These are phyloP conservation scores for Ochotona princeps DNA, from an alignment of 2,113 vertebrate genomes.

Conservation along the genomic window DNA sequence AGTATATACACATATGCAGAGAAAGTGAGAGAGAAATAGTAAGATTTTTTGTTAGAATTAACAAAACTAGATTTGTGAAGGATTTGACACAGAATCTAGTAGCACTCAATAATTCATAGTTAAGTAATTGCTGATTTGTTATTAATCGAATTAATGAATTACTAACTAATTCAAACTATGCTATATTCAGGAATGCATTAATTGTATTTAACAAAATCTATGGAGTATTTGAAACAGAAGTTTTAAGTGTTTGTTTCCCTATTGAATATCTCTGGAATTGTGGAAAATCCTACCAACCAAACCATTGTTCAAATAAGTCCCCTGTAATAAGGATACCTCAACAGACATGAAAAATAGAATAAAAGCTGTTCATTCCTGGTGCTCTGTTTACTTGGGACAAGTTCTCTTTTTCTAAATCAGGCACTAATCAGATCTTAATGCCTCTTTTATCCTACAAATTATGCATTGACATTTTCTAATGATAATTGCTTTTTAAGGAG, in stretches of 20 bases:
- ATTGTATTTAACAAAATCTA: not conserved
- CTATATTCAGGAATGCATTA: not conserved
- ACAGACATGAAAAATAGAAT: not conserved
- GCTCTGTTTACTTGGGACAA: not conserved
- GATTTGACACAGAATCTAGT: not conserved
- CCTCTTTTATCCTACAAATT: conserved; percentile 35
- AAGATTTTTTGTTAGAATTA: not conserved
- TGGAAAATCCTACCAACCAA: not conserved
- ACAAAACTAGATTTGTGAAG: conserved; percentile 7
- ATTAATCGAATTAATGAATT: not conserved
- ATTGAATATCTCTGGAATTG: not conserved
- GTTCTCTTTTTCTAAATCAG: not conserved
- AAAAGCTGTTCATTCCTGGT: not conserved
- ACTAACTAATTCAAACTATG: conserved; percentile 15
- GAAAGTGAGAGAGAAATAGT: not conserved
- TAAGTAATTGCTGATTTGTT: no score
- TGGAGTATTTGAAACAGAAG: conserved; percentile 14
- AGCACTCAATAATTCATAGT: not conserved
- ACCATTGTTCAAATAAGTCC: not conserved
- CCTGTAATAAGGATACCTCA: not conserved
- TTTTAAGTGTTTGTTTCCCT: not conserved
- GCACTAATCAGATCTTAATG: conserved; percentile 28
- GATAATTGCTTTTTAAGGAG: conserved; percentile 62
- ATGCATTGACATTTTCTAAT: conserved; percentile 72
- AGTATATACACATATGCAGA: not conserved